phyloP scores from a whole-genome alignment of 2,888 invertebrate species.

The Hymenopus coronatus region DNA sequence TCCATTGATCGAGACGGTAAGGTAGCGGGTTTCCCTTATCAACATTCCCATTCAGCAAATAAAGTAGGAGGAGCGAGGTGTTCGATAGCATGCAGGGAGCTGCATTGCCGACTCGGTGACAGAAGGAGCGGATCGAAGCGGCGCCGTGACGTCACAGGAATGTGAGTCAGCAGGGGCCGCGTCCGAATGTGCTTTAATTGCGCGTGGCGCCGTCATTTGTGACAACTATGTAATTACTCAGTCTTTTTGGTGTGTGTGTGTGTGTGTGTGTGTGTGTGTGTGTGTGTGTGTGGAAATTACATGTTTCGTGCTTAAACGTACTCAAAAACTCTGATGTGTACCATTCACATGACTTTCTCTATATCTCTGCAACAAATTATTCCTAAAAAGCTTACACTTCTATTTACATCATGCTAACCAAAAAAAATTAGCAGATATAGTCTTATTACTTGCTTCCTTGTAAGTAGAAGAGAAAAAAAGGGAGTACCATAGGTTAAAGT shows the following conservation, averaged over 20 bases:
- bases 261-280: too few species aligned
- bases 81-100: neutral
- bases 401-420: too few species aligned
- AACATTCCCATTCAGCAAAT: neutral
- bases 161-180: neutral
- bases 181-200: neutral
- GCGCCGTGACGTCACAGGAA: slow-evolving; percentile 1
- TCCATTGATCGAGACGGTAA: neutral
- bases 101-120: neutral
- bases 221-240: neutral
- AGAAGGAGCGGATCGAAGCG: neutral
- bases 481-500: too few species aligned
- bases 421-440: too few species aligned
- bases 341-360: too few species aligned
- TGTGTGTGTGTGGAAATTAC: neutral
- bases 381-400: too few species aligned
- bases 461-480: too few species aligned
- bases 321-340: too few species aligned
- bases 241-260: too few species aligned
- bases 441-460: too few species aligned
- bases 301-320: neutral
- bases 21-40: neutral
- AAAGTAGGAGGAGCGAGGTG: neutral
- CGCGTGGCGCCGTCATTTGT: neutral
- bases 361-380: too few species aligned